Percentiles rank a stretch among this genome's conserved stretches.
phyloP scores from a whole-genome alignment of 2,113 vertebrate genomes.

The Chionodraco myersi region DNA sequence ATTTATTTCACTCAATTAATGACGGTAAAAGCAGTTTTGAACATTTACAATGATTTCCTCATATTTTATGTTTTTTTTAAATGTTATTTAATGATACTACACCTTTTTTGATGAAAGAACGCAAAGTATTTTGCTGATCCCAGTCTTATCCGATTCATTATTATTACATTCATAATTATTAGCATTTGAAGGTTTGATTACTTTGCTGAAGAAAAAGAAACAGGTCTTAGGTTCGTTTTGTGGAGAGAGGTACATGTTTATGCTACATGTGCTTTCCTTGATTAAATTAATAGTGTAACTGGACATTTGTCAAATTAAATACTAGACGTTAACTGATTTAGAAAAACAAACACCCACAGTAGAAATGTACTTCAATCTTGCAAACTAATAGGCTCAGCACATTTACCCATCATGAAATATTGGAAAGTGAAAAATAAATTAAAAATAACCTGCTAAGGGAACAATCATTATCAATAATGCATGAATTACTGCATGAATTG shows the following conservation, averaged over 20 bases:
- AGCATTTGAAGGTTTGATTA: conserved; percentile 28
- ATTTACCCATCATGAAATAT: not conserved
- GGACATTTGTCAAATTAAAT: not conserved
- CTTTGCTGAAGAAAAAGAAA: conserved; percentile 9
- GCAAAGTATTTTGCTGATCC: not conserved
- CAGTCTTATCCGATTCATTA: conserved; percentile 13
- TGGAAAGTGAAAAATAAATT: not conserved
- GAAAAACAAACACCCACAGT: not conserved
- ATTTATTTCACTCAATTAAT: not conserved
- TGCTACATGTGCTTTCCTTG: too few species aligned
- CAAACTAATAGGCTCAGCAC: not conserved
- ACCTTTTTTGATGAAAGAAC: not conserved
- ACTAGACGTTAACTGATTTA: not conserved
- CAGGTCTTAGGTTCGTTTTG: conserved; percentile 22
- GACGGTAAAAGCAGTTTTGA: not conserved
- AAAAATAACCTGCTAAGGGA: not conserved
- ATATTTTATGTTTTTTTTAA: not conserved
- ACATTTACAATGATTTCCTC: not conserved
- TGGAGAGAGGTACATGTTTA: not conserved
- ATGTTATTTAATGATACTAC: not conserved
- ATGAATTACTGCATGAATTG: not conserved
- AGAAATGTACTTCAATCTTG: not conserved
- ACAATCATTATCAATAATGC: conserved; percentile 3
- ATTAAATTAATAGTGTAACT: too few species aligned
- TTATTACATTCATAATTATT: too few species aligned